These are phyloP conservation scores for Myotis brandtii DNA, from an alignment of 2,113 vertebrate species.

Conservation along the genomic window DNA sequence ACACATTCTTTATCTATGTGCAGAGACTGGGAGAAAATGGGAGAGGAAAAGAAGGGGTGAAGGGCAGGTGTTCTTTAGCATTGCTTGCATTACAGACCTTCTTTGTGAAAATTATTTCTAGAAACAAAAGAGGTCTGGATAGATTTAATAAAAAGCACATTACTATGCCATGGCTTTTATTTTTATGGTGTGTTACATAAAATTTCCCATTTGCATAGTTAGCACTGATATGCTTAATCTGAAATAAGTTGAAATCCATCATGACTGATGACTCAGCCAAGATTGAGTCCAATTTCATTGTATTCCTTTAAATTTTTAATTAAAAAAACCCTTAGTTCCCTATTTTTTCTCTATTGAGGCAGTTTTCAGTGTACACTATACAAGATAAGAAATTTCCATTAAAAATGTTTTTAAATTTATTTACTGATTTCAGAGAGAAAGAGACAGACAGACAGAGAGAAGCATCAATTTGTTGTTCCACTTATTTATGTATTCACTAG, in stretches of 20 bases:
- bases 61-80: conserved; percentile 36
- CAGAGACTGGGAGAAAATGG: not conserved
- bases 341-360: not conserved
- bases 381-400: not conserved
- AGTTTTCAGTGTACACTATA: not conserved
- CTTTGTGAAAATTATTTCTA: conserved; percentile 14
- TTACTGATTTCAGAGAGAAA: not conserved
- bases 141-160: not conserved
- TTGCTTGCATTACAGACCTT: not conserved
- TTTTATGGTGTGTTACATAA: conserved; percentile 39
- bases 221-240: not conserved
- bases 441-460: not conserved
- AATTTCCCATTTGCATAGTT: conserved; percentile 55
- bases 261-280: not conserved
- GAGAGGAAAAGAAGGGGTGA: not conserved
- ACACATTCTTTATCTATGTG: conserved; percentile 54
- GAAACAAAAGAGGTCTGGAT: not conserved
- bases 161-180: conserved; percentile 34
- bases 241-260: not conserved
- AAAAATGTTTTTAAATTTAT: not conserved
- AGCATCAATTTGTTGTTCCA: not conserved
- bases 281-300: not conserved
- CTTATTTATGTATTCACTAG: not conserved
- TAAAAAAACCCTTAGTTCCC: not conserved
- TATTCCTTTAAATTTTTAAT: not conserved